Conservation (phyloP, 2,888 invertebrate genomes). For the Diploptera punctata region DNA sequence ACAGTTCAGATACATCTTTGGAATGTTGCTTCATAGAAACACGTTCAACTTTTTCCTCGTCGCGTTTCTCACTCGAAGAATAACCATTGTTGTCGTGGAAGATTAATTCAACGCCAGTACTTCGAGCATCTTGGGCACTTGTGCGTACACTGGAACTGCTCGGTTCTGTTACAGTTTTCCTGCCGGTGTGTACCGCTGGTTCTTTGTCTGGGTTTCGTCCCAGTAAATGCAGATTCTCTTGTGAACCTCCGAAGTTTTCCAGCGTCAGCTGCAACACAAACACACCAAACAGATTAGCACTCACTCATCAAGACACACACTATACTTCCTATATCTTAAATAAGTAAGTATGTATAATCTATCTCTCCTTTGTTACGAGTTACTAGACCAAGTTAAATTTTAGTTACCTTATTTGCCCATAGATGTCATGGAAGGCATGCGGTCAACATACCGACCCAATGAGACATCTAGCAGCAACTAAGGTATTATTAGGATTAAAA, state of each 20-base stretch:
- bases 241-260: conserved; percentile 92
- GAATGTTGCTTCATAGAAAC: conserved; percentile 63
- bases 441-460: too few relatives aligned
- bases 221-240: conserved; percentile 85
- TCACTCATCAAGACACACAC: too few relatives aligned
- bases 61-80: conserved; percentile 38
- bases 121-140: conserved; percentile 70
- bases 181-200: conserved; percentile 57
- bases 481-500: too few relatives aligned
- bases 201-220: conserved; percentile 86
- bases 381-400: too few relatives aligned
- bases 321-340: too few relatives aligned
- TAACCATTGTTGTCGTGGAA: conserved; percentile 50
- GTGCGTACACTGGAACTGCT: conserved; percentile 60
- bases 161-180: conserved; percentile 24
- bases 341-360: too few relatives aligned
- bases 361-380: too few relatives aligned
- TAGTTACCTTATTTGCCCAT: too few relatives aligned
- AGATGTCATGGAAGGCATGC: too few relatives aligned
- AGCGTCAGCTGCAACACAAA: conserved; percentile 71
- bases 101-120: conserved; percentile 54
- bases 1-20: conserved; percentile 55
- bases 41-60: conserved; percentile 49
- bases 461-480: too few relatives aligned
- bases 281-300: too few relatives aligned